Conservation (phyloP, 2,797 vertebrate genomes). For the Ibycter americanus region DNA sequence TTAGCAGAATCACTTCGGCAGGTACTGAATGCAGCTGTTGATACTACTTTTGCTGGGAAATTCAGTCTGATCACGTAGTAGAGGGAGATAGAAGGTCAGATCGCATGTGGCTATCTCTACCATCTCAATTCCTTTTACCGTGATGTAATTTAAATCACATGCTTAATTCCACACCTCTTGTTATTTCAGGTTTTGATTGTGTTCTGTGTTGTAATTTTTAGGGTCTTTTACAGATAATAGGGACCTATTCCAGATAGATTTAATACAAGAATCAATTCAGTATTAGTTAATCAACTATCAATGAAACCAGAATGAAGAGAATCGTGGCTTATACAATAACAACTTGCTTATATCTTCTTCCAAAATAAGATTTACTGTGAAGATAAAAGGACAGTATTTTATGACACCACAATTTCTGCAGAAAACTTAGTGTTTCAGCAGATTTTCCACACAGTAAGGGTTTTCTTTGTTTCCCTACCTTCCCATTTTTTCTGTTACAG, state of each 20-base stretch:
- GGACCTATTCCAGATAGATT: neutral
- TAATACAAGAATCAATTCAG: constrained; percentile 13
- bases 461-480: neutral
- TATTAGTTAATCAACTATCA: neutral
- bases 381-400: constrained; percentile 3
- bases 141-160: constrained; percentile 10
- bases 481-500: neutral
- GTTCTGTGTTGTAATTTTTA: neutral
- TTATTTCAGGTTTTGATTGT: constrained; percentile 11
- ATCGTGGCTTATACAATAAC: neutral
- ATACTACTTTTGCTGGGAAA: constrained; percentile 7
- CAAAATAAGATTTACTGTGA: constrained; percentile 23
- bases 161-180: constrained; percentile 18
- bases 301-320: constrained; percentile 31
- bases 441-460: neutral
- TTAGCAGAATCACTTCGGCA: neutral
- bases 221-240: neutral
- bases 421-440: constrained; percentile 3
- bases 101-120: neutral
- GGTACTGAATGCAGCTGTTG: neutral
- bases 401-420: constrained; percentile 36
- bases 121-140: neutral
- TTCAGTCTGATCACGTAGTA: neutral
- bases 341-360: neutral
- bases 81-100: neutral